Percentiles rank a stretch among this genome's conserved stretches.
Conservation (phyloP, 2,888 invertebrate species). For the Orgyia antiqua region DNA sequence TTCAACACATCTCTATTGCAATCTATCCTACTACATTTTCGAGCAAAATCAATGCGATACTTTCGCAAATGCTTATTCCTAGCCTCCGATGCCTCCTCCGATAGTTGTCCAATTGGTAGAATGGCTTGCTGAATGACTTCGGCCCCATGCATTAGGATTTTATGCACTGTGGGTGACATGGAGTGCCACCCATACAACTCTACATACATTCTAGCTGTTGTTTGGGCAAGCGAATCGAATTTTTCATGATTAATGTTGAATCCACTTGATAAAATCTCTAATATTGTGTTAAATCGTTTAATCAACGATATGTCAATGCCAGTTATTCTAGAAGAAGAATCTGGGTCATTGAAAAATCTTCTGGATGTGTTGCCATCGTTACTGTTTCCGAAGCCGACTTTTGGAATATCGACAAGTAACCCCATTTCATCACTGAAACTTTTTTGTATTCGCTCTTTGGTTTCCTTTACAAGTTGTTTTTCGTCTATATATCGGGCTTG, state of each 20-base stretch:
- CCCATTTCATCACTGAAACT: slow-evolving; percentile 5
- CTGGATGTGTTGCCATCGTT: slow-evolving; percentile 6
- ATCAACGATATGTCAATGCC: slow-evolving; percentile 2
- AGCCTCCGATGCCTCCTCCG: slow-evolving; percentile 27
- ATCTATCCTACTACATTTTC: not conserved
- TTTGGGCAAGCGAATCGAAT: not conserved
- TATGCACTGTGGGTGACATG: slow-evolving; percentile 4
- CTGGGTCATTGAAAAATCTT: slow-evolving; percentile 5
- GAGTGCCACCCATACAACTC: slow-evolving; percentile 5
- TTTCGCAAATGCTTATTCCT: slow-evolving; percentile 26
- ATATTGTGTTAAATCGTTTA: slow-evolving; percentile 3
- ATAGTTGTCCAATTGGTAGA: slow-evolving; percentile 30
- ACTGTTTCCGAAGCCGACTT: slow-evolving; percentile 1
- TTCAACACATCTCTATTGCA: not conserved
- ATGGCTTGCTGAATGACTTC: slow-evolving; percentile 11
- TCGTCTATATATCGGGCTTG: not conserved
- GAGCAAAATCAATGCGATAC: slow-evolving; percentile 13
- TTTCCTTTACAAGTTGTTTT: slow-evolving; percentile 3
- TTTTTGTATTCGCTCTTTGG: slow-evolving; percentile 3
- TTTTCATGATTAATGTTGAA: slow-evolving; percentile 3
- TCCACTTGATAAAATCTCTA: slow-evolving; percentile 4
- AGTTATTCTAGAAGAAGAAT: slow-evolving; percentile 2
- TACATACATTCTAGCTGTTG: slow-evolving; percentile 4
- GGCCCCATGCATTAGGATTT: slow-evolving; percentile 1
- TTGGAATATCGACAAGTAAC: slow-evolving; percentile 5